Evolutionary conservation across 2,113 vertebrate genomes (phyloP), one percentile per base, ranked within the genome.

Genomic region (Cairina moschata): DNA sequence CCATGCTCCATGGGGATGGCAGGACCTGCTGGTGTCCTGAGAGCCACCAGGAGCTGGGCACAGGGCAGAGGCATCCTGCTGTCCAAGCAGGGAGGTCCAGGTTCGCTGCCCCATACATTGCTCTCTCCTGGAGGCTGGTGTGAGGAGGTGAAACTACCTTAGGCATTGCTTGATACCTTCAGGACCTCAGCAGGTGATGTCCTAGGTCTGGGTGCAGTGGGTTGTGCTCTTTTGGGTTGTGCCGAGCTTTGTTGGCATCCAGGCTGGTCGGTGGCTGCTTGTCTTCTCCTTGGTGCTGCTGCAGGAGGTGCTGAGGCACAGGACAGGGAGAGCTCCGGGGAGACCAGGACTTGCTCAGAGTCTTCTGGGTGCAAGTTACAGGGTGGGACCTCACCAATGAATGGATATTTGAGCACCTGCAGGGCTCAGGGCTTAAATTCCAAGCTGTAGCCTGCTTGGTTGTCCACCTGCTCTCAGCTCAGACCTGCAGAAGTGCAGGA

Each of bases 71-170:
- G 15, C 58, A 76, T 46, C 58, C 3, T 34, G 36, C 11, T 68
- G 16, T 17, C 1, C 0, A 7, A 34, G 17, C 36, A 40, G 48
- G 38, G 38, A 32, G 7, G 8, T 28, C 11, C 22, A 2, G 0
- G 4, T 1, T 59, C n/a, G 2, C 17, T 36, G 25, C 40, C 23
- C 59, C 12, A 40, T 11, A 7, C 0, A 3, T n/a, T 83, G 56
- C 32, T 26, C 25, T 31, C 50, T 36, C 38, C 50, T 36, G 42
- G 73, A 50, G 15, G 17, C 56, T 48, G n/a, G n/a, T 17, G n/a
- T 12, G 1, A 0, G 31, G 69, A 55, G n/a, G 16, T 20, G 55
- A 63, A 73, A 68, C 48, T 21, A 9, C n/a, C 16, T 4, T 34
- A 32, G 1, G 25, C 38, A 17, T 15, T 2, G 0, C 12, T 13